Evolutionary conservation across 2,888 invertebrate species (phyloP).

Genomic region (Axea sp.): DNA sequence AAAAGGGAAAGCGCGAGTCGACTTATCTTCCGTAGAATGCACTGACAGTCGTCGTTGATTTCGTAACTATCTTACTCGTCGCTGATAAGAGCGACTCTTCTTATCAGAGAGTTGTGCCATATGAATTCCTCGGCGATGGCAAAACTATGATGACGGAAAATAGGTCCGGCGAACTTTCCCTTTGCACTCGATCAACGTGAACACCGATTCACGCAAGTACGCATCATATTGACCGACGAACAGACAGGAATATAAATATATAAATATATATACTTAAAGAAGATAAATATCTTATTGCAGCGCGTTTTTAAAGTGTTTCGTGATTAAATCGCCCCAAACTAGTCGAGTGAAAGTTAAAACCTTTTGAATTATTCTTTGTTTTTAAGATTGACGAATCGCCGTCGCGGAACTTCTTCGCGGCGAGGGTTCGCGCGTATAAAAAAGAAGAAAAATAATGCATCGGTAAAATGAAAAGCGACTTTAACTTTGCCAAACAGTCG

Average conservation of each 20-base stretch:
- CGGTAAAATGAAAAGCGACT: slow-evolving; percentile 67
- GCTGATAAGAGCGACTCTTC: slow-evolving; percentile 41
- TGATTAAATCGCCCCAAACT: slow-evolving; percentile 52
- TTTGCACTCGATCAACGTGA: slow-evolving; percentile 6
- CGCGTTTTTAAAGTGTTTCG: slow-evolving; percentile 48
- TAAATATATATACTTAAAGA: slow-evolving; percentile 55
- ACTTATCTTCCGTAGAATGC: slow-evolving; percentile 33
- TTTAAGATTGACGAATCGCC: slow-evolving; percentile 3
- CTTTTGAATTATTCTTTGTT: slow-evolving; percentile 30
- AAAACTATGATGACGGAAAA: slow-evolving; percentile 29
- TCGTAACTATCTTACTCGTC: slow-evolving; percentile 49
- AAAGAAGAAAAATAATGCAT: slow-evolving; percentile 27
- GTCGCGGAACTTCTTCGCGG: slow-evolving; percentile 19
- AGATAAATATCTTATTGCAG: slow-evolving; percentile 47
- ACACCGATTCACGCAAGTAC: slow-evolving; percentile 15
- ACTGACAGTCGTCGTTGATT: slow-evolving; percentile 54
- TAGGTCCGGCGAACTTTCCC: slow-evolving; percentile 5
- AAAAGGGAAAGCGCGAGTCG: slow-evolving; percentile 1
- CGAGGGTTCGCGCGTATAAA: slow-evolving; percentile 26
- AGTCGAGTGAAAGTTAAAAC: slow-evolving; percentile 48
- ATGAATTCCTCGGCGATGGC: slow-evolving; percentile 46
- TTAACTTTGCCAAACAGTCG: slow-evolving; percentile 72
- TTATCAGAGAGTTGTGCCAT: slow-evolving; percentile 56
- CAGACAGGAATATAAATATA: slow-evolving; percentile 53
- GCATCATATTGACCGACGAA: slow-evolving; percentile 26